phyloP scores from a whole-genome alignment of 2,888 invertebrate species.

The Zonitis immaculata region DNA sequence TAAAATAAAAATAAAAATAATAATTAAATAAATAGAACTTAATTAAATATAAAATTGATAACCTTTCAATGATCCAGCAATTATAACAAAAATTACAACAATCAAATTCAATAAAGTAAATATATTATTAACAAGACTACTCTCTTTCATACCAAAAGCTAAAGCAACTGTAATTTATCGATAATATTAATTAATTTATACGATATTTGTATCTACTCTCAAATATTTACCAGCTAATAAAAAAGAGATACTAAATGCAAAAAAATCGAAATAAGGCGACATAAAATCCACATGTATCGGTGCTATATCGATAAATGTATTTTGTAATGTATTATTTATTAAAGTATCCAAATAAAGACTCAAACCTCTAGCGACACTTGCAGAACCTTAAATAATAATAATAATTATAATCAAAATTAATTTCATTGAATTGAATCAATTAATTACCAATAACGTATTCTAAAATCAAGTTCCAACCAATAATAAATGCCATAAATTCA shows the following conservation, averaged over 20 bases:
- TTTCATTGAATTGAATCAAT: no score
- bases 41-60: no score
- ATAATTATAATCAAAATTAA: no score
- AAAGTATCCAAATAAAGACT: constrained; percentile 73
- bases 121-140: constrained; percentile 78
- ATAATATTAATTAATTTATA: no score
- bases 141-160: constrained; percentile 84
- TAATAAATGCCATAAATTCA: constrained; percentile 85
- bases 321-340: constrained; percentile 59
- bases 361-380: constrained; percentile 74
- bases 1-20: no score
- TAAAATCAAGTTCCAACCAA: constrained; percentile 90
- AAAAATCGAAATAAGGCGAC: constrained; percentile 69
- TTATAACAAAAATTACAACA: constrained; percentile 77
- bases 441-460: constrained; percentile 75
- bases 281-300: constrained; percentile 63
- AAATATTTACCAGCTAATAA: constrained; percentile 58
- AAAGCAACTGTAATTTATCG: constrained; percentile 56
- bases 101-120: constrained; percentile 78
- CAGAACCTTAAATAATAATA: constrained; percentile 61
- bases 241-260: constrained; percentile 68
- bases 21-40: no score
- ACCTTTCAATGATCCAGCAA: constrained; percentile 73
- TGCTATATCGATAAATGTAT: constrained; percentile 58
- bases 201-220: no score